Conservation (phyloP, 2,113 vertebrate species). For the Alces alces region DNA sequence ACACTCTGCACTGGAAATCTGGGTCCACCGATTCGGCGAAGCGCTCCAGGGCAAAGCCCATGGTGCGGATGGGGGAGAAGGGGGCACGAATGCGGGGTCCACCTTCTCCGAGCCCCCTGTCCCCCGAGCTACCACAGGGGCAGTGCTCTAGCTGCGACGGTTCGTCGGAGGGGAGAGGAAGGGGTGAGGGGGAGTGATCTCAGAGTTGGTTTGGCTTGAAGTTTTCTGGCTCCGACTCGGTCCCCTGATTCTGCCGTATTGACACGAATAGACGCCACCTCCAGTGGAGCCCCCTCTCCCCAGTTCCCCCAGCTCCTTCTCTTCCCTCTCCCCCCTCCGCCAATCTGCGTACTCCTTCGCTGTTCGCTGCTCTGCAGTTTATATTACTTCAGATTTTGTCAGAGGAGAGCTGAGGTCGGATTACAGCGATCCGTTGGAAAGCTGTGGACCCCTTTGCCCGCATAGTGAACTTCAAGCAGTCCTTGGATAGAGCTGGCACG, state of each 20-base stretch:
- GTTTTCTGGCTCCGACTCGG: slow-evolving; percentile 23
- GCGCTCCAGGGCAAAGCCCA: slow-evolving; percentile 77
- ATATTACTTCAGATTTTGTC: neutral
- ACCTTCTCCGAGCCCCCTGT: neutral
- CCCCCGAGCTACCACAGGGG: neutral
- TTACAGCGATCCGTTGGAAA: neutral
- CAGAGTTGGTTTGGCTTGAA: slow-evolving; percentile 31
- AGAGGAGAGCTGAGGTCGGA: neutral
- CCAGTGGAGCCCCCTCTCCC: neutral
- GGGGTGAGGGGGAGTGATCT: slow-evolving; percentile 14
- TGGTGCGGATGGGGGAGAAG: neutral
- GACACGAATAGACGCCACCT: slow-evolving; percentile 40
- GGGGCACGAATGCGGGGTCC: neutral
- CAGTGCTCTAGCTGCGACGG: fast-evolving
- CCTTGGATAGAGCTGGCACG: neutral
- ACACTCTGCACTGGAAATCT: slow-evolving; percentile 72
- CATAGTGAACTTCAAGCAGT: neutral
- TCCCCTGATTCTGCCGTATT: slow-evolving; percentile 16
- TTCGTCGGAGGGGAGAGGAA: neutral
- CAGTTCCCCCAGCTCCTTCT: neutral
- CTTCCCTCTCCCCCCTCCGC: neutral
- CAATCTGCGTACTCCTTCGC: no score
- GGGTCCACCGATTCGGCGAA: slow-evolving; percentile 67
- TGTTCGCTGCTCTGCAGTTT: neutral
- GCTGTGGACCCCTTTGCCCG: neutral